These are phyloP conservation scores for Rhingia campestris DNA, from an alignment of 2,888 invertebrate species.

Conservation along the genomic window DNA sequence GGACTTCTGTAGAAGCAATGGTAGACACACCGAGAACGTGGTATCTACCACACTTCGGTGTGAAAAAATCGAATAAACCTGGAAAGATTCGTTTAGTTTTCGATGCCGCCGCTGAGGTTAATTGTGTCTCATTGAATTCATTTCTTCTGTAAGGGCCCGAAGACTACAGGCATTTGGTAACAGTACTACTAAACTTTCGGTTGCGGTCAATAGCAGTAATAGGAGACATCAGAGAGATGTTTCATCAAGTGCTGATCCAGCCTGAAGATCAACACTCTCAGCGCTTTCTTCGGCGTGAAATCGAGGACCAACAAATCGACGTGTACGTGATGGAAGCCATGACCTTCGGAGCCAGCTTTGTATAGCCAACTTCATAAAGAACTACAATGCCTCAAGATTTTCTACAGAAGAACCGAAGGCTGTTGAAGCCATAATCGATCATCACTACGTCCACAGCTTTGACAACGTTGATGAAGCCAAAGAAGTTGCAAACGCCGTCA, in stretches of 20 bases:
- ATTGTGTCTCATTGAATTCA: slow-evolving; percentile 75
- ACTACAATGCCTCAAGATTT: slow-evolving; percentile 34
- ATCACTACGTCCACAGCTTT: slow-evolving; percentile 57
- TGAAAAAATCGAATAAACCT: slow-evolving; percentile 74
- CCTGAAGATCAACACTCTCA: slow-evolving; percentile 76
- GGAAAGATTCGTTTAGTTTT: slow-evolving; percentile 75
- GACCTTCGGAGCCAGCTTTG: slow-evolving; percentile 72
- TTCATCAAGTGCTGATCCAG: slow-evolving; percentile 17
- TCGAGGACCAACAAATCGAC: slow-evolving; percentile 21
- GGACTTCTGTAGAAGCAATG: slow-evolving; percentile 3
- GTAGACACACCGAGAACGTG: slow-evolving; percentile 39
- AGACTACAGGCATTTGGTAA: slow-evolving; percentile 76
- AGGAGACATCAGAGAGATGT: slow-evolving; percentile 75
- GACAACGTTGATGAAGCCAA: slow-evolving; percentile 77
- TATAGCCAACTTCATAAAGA: slow-evolving; percentile 65
- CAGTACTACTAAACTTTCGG: slow-evolving; percentile 79
- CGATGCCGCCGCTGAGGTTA: slow-evolving; percentile 75
- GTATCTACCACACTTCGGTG: slow-evolving; percentile 75
- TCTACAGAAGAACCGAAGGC: slow-evolving; percentile 44
- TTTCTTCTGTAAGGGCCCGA: slow-evolving; percentile 77
- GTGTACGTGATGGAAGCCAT: slow-evolving; percentile 71
- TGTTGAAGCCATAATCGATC: slow-evolving; percentile 41
- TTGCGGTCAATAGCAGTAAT: slow-evolving; percentile 76
- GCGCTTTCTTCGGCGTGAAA: slow-evolving; percentile 76
- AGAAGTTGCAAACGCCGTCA: slow-evolving; percentile 67